Evolutionary conservation across 2,113 vertebrate genomes (phyloP).

Genomic region (Solea solea): DNA sequence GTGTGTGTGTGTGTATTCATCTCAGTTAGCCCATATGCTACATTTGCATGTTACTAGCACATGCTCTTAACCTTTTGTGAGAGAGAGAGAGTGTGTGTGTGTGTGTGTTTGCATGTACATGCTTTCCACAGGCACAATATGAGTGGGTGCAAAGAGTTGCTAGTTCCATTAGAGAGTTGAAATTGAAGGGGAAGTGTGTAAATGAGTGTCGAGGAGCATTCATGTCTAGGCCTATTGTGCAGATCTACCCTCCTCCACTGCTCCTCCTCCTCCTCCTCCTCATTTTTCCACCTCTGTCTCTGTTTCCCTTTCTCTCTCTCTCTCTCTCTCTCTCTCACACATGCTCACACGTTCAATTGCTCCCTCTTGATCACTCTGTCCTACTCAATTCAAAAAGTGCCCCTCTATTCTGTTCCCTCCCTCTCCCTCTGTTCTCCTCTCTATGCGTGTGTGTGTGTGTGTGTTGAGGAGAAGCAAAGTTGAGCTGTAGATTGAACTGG

Average conservation of each 20-base stretch:
- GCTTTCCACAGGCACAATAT: conserved; percentile 49
- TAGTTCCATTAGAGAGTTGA: conserved; percentile 76
- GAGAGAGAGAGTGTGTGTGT: background rate
- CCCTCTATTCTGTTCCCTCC: conserved; percentile 28
- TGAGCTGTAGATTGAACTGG: conserved; percentile 34
- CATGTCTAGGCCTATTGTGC: conserved; percentile 75
- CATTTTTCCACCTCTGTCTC: conserved; percentile 59
- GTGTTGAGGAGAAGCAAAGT: conserved; percentile 45
- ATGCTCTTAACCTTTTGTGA: background rate
- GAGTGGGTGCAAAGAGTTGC: conserved; percentile 61
- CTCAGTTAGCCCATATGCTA: conserved; percentile 21
- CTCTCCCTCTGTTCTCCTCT: conserved; percentile 4
- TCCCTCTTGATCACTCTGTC: conserved; percentile 70
- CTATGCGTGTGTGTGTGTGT: conserved; percentile 1
- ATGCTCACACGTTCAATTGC: conserved; percentile 63
- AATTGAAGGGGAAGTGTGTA: conserved; percentile 79
- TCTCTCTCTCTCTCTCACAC: conserved; percentile 30
- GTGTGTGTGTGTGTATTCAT: conserved; percentile 33
- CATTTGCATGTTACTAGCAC: background rate
- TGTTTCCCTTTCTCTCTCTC: conserved; percentile 40
- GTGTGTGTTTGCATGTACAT: background rate
- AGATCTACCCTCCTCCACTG: conserved; percentile 24
- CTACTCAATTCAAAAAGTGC: conserved; percentile 58
- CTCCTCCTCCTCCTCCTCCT: conserved; percentile 21
- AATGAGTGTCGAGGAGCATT: conserved; percentile 75